phyloP scores from a whole-genome alignment of 2,888 invertebrate genomes.

The Eupsilia transversa region DNA sequence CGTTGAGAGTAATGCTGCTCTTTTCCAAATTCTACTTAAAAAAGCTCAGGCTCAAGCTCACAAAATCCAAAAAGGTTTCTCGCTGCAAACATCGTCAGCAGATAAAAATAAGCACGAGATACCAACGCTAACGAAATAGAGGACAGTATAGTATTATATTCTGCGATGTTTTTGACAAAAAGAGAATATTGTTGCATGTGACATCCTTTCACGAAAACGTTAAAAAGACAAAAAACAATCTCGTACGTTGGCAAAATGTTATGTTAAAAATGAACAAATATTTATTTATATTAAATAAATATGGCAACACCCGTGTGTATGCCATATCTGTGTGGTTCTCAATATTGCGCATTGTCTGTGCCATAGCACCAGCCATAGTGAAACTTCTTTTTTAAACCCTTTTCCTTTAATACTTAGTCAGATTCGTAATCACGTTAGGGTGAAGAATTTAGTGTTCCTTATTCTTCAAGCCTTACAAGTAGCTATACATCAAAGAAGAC shows the following conservation, averaged over 20 bases:
- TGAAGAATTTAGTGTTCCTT: too few species aligned
- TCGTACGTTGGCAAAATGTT: slow-evolving; percentile 33
- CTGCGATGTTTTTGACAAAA: slow-evolving; percentile 34
- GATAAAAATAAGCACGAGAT: slow-evolving; percentile 37
- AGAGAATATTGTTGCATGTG: slow-evolving; percentile 43
- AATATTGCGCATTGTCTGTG: slow-evolving; percentile 1
- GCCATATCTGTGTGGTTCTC: slow-evolving; percentile 11
- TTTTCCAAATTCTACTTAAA: neutral
- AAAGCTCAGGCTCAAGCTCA: neutral
- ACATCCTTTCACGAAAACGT: slow-evolving; percentile 37
- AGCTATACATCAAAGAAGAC: neutral
- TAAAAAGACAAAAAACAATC: slow-evolving; percentile 29
- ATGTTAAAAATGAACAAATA: slow-evolving; percentile 53
- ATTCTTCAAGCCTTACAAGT: neutral
- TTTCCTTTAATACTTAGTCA: neutral
- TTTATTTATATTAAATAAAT: slow-evolving; percentile 24
- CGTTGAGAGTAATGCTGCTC: neutral
- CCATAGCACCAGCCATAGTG: neutral
- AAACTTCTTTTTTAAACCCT: neutral
- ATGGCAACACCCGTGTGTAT: slow-evolving; percentile 21
- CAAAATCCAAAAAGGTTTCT: slow-evolving; percentile 4
- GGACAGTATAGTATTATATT: slow-evolving; percentile 11
- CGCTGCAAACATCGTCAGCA: slow-evolving; percentile 19
- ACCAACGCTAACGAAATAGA: slow-evolving; percentile 44
- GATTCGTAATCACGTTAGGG: neutral